phyloP scores from a whole-genome alignment of 2,888 invertebrate genomes.

The Pterobdella sp. region DNA sequence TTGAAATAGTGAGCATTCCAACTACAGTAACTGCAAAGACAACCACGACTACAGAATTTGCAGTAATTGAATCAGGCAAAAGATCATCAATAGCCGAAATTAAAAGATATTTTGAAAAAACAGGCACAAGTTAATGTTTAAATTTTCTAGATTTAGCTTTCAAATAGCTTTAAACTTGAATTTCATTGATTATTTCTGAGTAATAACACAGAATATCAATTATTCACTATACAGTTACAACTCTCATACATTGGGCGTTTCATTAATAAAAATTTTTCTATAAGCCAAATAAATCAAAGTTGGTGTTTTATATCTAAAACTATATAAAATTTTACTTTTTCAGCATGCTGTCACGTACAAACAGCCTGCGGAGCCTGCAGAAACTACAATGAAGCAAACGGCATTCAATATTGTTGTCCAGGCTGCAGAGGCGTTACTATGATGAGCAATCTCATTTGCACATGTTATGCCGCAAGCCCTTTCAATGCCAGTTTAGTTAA shows the following conservation, averaged over 20 bases:
- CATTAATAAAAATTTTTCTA: no score
- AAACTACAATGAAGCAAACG: conserved; percentile 26
- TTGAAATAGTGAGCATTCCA: background rate
- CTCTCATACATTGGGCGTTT: no score
- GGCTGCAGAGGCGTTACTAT: conserved; percentile 25
- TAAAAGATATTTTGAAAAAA: background rate
- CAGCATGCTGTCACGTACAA: conserved; percentile 33
- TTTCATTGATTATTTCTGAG: no score
- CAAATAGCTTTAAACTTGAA: background rate
- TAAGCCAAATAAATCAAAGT: no score
- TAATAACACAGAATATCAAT: no score
- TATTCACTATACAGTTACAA: no score
- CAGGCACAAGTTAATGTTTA: conserved; percentile 16
- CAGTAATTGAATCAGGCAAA: background rate
- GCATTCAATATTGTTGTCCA: conserved; percentile 31
- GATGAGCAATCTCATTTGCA: conserved; percentile 30
- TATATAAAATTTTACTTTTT: no score
- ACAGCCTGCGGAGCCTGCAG: conserved; percentile 23
- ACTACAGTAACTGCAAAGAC: background rate
- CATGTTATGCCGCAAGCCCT: conserved; percentile 14
- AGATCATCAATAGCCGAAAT: background rate
- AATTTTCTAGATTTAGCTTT: background rate
- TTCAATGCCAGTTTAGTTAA: conserved; percentile 11
- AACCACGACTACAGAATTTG: background rate
- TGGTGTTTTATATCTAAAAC: no score